Conservation (phyloP, 2,888 invertebrate genomes). For the Drosophila neonasuta region DNA sequence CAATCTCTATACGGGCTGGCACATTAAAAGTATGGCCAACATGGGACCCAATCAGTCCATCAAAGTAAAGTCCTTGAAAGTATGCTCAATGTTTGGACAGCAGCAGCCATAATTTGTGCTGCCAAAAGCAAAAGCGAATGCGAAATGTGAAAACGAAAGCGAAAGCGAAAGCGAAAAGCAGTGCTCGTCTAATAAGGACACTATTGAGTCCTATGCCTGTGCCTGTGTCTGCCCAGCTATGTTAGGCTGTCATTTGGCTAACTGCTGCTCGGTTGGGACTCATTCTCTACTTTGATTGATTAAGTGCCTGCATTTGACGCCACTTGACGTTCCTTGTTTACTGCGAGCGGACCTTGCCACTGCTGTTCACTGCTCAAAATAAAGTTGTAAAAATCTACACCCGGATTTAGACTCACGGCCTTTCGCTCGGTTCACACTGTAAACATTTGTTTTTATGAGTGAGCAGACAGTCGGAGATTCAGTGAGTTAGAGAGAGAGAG, state of each 20-base stretch:
- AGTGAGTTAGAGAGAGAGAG: background rate
- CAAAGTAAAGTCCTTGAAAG: constrained; percentile 50
- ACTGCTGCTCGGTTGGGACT: constrained; percentile 25
- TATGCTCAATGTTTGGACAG: constrained; percentile 44
- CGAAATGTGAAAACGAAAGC: constrained; percentile 13
- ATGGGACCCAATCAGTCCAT: constrained; percentile 54
- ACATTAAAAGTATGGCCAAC: constrained; percentile 32
- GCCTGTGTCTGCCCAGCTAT: background rate
- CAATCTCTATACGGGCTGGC: constrained; percentile 9
- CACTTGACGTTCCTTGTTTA: constrained; percentile 54
- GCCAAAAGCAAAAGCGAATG: constrained; percentile 65
- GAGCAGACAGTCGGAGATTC: background rate
- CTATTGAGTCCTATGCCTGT: constrained; percentile 34
- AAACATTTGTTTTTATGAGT: constrained; percentile 55
- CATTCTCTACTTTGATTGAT: constrained; percentile 64
- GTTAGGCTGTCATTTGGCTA: constrained; percentile 1
- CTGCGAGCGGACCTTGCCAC: constrained; percentile 28
- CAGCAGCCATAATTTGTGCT: constrained; percentile 67
- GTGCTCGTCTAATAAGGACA: constrained; percentile 58
- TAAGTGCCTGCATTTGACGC: constrained; percentile 73
- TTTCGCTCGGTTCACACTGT: constrained; percentile 57
- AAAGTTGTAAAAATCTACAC: constrained; percentile 65
- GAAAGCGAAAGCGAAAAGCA: constrained; percentile 20
- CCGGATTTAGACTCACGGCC: constrained; percentile 17
- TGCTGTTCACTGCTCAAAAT: constrained; percentile 40